Evolutionary conservation across 2,797 vertebrate genomes (phyloP).

Genomic region (Pantherophis vulpinus): DNA sequence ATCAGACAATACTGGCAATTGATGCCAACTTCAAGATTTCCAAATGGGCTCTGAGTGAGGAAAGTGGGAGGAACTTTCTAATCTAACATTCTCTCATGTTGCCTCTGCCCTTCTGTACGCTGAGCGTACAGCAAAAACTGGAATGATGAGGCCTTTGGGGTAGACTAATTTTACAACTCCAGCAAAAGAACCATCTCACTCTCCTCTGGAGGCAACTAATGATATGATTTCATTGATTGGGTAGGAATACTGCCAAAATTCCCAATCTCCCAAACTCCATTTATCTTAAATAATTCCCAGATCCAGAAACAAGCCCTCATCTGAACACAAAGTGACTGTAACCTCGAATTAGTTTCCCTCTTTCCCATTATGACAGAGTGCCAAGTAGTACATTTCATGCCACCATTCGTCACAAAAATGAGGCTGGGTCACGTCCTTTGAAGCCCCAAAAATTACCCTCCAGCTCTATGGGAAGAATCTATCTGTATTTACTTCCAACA

Average conservation of each 20-base stretch:
- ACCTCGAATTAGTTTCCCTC: neutral
- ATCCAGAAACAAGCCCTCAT: neutral
- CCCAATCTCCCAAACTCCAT: neutral
- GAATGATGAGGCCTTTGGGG: neutral
- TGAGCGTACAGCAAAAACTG: neutral
- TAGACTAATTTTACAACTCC: neutral
- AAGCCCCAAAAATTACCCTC: neutral
- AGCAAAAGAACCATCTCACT: neutral
- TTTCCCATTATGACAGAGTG: neutral
- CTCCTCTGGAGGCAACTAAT: neutral
- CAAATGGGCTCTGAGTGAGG: neutral
- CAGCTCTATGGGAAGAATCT: neutral
- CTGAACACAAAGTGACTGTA: neutral
- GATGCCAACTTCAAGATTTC: neutral
- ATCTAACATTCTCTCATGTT: neutral
- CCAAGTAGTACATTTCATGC: neutral
- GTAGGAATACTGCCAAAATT: neutral
- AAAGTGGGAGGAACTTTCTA: neutral
- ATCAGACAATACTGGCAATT: neutral
- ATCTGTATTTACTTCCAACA: constrained; percentile 4
- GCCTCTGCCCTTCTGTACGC: neutral
- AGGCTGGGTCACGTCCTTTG: no score
- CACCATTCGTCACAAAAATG: neutral
- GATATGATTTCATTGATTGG: neutral
- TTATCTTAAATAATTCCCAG: neutral